These are phyloP conservation scores for Corvus cornix DNA, from an alignment of 2,113 vertebrate genomes.

Conservation along the genomic window DNA sequence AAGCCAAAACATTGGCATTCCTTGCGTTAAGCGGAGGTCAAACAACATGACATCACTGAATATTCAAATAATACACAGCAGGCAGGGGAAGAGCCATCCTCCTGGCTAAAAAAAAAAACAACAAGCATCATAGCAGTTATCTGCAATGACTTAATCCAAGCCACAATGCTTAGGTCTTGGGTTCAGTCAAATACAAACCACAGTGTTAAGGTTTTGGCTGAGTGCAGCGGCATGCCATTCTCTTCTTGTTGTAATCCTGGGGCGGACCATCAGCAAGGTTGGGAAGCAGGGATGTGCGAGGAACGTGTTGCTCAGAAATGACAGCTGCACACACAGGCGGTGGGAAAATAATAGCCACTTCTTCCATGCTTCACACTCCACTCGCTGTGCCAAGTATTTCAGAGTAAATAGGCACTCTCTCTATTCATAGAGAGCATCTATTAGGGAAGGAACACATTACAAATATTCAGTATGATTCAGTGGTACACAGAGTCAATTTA, in stretches of 20 bases:
- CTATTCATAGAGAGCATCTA: conserved; percentile 66
- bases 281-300: not conserved
- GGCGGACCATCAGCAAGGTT: not conserved
- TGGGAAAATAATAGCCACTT: conserved; percentile 44
- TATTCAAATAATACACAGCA: not conserved
- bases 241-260: not conserved
- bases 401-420: conserved; percentile 36
- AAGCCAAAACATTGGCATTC: conserved; percentile 10
- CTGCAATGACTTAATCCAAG: not conserved
- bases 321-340: conserved; percentile 40
- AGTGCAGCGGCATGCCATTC: not conserved
- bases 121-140: not conserved
- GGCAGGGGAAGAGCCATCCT: not conserved
- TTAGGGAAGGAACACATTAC: conserved; percentile 61
- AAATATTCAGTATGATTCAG: conserved; percentile 65
- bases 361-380: conserved; percentile 45
- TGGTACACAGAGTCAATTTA: conserved; percentile 48
- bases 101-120: not conserved
- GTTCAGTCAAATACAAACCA: not conserved
- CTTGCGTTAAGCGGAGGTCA: not conserved
- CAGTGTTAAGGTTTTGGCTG: not conserved
- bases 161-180: not conserved
- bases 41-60: conserved; percentile 19
- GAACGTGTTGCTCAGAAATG: conserved; percentile 16
- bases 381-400: conserved; percentile 8